Percentiles rank a stretch among this genome's conserved stretches.
Conservation (phyloP, 2,797 vertebrate species). For the Muscicapa comitata region DNA sequence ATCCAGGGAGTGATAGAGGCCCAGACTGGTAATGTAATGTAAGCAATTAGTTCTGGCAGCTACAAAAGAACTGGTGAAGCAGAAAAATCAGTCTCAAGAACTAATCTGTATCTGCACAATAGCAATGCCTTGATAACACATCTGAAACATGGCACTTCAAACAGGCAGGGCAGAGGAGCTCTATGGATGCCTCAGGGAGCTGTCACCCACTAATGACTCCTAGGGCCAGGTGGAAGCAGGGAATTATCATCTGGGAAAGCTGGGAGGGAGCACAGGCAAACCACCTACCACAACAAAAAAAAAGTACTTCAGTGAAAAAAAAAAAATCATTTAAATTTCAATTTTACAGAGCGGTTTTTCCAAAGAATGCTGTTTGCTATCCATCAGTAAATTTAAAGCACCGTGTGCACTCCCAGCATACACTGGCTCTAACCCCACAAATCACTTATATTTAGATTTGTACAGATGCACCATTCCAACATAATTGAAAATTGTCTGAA, state of each 20-base stretch:
- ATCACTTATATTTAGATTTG: not conserved
- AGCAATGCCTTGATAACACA: slow-evolving; percentile 41
- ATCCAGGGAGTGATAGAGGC: slow-evolving; percentile 64
- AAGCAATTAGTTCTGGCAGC: slow-evolving; percentile 70
- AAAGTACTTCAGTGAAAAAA: not conserved
- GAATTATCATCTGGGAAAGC: slow-evolving; percentile 31
- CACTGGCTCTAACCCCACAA: not conserved
- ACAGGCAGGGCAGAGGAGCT: slow-evolving; percentile 38
- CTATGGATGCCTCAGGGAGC: slow-evolving; percentile 28
- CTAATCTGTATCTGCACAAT: slow-evolving; percentile 64
- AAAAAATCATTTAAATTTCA: not conserved
- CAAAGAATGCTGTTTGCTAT: not conserved
- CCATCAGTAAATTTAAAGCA: not conserved
- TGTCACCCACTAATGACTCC: slow-evolving; percentile 44
- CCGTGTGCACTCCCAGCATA: not conserved
- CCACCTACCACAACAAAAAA: not conserved
- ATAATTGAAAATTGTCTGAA: not conserved
- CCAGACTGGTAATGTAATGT: slow-evolving; percentile 65
- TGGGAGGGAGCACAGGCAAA: not conserved
- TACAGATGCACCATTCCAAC: not conserved
- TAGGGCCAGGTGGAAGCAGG: slow-evolving; percentile 34
- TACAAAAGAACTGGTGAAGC: slow-evolving; percentile 62
- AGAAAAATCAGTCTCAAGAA: slow-evolving; percentile 68
- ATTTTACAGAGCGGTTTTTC: not conserved
- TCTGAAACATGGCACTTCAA: slow-evolving; percentile 50